These are phyloP conservation scores for Siphlonurus alternatus DNA, from an alignment of 2,888 invertebrate genomes.

Conservation along the genomic window DNA sequence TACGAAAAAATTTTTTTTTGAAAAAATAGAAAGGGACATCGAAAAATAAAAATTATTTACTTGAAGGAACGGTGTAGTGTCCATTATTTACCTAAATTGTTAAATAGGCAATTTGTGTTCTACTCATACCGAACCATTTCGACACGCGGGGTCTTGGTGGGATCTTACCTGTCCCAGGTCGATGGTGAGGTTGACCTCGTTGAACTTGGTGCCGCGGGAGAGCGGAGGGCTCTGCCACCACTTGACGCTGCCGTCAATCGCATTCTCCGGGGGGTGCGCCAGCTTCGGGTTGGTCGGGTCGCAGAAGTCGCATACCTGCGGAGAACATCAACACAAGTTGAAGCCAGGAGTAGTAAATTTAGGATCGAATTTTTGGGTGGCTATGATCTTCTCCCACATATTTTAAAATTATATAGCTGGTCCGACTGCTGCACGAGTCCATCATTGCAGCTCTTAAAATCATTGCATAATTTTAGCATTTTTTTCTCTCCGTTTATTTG, in stretches of 20 bases:
- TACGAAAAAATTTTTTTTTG: no score
- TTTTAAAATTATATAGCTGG: not conserved
- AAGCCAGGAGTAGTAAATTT: conserved; percentile 6
- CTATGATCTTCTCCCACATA: not conserved
- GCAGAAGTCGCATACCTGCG: conserved; percentile 87
- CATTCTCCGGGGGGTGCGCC: conserved; percentile 76
- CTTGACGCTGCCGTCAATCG: conserved; percentile 88
- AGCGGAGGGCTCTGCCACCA: conserved; percentile 99
- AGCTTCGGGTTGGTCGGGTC: conserved; percentile 56
- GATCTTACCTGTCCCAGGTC: conserved; percentile 82
- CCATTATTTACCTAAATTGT: no score
- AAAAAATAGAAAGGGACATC: no score
- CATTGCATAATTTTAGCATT: no score
- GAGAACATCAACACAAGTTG: conserved; percentile 18
- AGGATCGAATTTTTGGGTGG: not conserved
- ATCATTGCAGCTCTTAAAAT: no score
- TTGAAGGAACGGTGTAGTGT: no score
- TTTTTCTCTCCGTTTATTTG: no score
- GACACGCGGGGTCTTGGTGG: no score
- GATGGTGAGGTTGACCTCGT: conserved; percentile 93
- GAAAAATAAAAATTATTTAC: no score
- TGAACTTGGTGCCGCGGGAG: conserved; percentile 91
- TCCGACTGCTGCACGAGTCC: no score
- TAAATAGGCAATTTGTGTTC: no score
- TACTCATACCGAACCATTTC: no score